Evolutionary conservation across 2,113 vertebrate species (phyloP).

Genomic region (Elgaria multicarinata): DNA sequence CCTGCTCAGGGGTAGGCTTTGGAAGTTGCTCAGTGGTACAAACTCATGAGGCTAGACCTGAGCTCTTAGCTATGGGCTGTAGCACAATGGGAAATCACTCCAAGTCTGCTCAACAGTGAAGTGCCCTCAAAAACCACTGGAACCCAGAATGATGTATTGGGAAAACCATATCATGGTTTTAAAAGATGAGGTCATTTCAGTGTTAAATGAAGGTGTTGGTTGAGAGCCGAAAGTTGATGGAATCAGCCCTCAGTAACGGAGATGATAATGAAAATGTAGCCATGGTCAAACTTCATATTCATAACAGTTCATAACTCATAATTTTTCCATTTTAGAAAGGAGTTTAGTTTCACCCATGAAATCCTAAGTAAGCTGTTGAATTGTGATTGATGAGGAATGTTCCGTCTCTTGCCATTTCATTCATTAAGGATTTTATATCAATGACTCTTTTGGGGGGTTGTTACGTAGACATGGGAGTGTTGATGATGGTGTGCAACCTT

Average conservation of each 20-base stretch:
- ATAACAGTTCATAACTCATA: slow-evolving; percentile 11
- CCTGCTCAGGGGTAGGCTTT: no score
- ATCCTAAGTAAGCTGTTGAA: slow-evolving; percentile 20
- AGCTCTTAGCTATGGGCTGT: background rate
- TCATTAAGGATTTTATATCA: background rate
- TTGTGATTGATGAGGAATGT: background rate
- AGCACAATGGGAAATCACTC: background rate
- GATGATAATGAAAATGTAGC: background rate
- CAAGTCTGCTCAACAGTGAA: background rate
- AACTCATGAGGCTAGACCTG: no score
- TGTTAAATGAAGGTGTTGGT: background rate
- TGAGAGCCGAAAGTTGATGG: slow-evolving; percentile 4
- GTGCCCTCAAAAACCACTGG: background rate
- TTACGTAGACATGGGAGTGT: background rate
- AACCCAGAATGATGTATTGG: background rate
- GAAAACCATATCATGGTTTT: background rate
- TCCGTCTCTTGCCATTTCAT: background rate
- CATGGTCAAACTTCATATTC: slow-evolving; percentile 2
- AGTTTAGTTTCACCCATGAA: slow-evolving; percentile 35
- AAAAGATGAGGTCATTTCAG: background rate
- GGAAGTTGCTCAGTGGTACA: no score
- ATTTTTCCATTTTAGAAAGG: slow-evolving; percentile 14
- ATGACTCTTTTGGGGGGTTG: background rate
- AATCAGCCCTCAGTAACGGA: background rate
- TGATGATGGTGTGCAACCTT: background rate